These are phyloP conservation scores for Struthidea cinerea DNA, from an alignment of 2,113 vertebrate genomes.

Conservation along the genomic window DNA sequence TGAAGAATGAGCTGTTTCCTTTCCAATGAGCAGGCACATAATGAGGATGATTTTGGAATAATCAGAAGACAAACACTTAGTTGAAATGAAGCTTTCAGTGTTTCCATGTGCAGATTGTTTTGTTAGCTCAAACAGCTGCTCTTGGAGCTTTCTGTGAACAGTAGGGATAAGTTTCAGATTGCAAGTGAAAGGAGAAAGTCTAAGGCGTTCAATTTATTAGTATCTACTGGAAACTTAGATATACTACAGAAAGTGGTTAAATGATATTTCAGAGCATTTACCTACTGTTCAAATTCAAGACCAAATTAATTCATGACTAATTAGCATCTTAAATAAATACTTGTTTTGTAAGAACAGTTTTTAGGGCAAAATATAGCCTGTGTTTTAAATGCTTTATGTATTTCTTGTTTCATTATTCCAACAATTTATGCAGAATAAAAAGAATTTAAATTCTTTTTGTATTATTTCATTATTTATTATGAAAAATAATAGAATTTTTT, in stretches of 20 bases:
- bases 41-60: not conserved
- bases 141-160: not conserved
- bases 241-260: not conserved
- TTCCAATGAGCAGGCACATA: not conserved
- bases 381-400: not conserved
- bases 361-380: not conserved
- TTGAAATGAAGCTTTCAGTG: not conserved
- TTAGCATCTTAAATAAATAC: not conserved
- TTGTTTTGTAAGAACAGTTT: not conserved
- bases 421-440: not conserved
- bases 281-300: not conserved
- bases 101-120: not conserved
- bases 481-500: not conserved
- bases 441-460: not conserved
- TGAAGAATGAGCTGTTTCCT: not conserved
- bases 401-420: not conserved
- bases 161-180: not conserved
- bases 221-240: not conserved
- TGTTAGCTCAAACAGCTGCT: not conserved
- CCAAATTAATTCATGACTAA: accelerated
- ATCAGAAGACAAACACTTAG: not conserved
- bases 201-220: accelerated
- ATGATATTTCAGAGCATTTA: not conserved
- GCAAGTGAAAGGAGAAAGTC: not conserved
- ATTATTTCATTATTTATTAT: not conserved